Percentiles rank a stretch among this genome's conserved stretches.
phyloP scores from a whole-genome alignment of 53 echinoderm and acorn worm species.

The Echinarachnius parma region DNA sequence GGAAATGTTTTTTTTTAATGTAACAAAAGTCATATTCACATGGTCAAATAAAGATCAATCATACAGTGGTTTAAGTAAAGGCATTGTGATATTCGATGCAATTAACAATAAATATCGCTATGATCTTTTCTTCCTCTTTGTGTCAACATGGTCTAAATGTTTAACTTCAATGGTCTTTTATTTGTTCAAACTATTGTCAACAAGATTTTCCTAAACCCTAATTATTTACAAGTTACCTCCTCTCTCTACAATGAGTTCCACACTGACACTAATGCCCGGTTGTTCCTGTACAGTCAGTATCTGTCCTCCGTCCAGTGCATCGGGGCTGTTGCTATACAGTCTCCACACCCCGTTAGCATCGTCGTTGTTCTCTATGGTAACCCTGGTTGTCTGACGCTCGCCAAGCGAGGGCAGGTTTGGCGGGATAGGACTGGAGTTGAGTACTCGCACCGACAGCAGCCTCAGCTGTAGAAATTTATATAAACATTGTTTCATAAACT shows the following conservation, averaged over 20 bases:
- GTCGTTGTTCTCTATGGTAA: conserved; percentile 85
- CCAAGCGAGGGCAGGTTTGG: conserved; percentile 80
- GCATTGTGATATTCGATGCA: too few relatives aligned
- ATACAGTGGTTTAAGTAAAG: too few relatives aligned
- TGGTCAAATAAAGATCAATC: too few relatives aligned
- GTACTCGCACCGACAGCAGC: conserved; percentile 62
- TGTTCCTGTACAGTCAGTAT: conserved; percentile 70
- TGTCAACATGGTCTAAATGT: too few relatives aligned
- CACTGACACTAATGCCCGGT: conserved; percentile 79
- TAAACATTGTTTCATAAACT: too few relatives aligned
- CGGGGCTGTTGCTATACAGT: conserved; percentile 92
- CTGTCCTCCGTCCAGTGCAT: conserved; percentile 65
- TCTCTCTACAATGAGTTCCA: conserved; percentile 87
- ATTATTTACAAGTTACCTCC: conserved; percentile 56
- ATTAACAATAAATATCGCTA: too few relatives aligned
- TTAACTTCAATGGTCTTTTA: too few relatives aligned
- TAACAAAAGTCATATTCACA: too few relatives aligned
- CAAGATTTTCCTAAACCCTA: too few relatives aligned
- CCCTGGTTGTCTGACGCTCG: conserved; percentile 40
- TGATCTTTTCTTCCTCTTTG: too few relatives aligned
- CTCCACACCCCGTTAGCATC: conserved; percentile 98
- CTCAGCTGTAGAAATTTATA: conserved; percentile 66
- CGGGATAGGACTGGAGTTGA: conserved; percentile 61
- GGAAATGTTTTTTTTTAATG: too few relatives aligned
- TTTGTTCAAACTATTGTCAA: too few relatives aligned